phyloP scores from a whole-genome alignment of 2,797 vertebrate species.

The Etheostoma perlongum region DNA sequence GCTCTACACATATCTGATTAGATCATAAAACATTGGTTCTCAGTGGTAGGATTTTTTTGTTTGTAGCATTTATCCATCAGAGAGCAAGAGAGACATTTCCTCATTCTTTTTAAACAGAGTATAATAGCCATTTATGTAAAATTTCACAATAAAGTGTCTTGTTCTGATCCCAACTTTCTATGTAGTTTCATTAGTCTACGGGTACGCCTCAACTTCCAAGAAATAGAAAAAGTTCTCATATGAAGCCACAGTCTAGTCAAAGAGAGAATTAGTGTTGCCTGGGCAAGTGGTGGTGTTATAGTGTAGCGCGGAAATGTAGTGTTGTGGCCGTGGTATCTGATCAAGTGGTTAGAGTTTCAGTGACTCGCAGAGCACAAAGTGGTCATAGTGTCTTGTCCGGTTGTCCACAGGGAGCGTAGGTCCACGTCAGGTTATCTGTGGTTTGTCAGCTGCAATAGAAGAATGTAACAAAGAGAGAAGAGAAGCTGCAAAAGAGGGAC shows the following conservation, averaged over 20 bases:
- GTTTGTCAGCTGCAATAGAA: conserved; percentile 57
- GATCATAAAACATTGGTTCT: conserved; percentile 47
- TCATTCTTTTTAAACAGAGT: conserved; percentile 54
- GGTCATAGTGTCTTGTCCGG: conserved; percentile 64
- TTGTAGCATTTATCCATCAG: conserved; percentile 40
- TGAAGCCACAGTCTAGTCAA: conserved; percentile 29
- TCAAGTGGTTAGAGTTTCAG: conserved; percentile 48
- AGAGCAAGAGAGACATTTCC: conserved; percentile 32
- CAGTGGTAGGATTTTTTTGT: conserved; percentile 26
- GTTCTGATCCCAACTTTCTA: conserved; percentile 42
- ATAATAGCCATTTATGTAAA: conserved; percentile 51
- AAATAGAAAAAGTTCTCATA: conserved; percentile 46
- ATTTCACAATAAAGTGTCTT: conserved; percentile 51
- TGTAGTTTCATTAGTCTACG: conserved; percentile 32
- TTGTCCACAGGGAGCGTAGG: conserved; percentile 66
- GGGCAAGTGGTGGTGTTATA: conserved; percentile 28
- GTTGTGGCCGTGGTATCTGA: conserved; percentile 15
- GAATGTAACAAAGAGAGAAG: conserved; percentile 70
- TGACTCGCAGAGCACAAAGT: conserved; percentile 49
- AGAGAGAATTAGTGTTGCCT: conserved; percentile 39
- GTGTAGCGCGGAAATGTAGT: conserved; percentile 29
- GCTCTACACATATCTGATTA: conserved; percentile 57
- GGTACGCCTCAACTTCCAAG: conserved; percentile 23
- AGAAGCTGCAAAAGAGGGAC: conserved; percentile 44
- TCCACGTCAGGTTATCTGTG: conserved; percentile 46